Conservation (phyloP, 2,113 vertebrate species). For the Lates calcarifer region DNA sequence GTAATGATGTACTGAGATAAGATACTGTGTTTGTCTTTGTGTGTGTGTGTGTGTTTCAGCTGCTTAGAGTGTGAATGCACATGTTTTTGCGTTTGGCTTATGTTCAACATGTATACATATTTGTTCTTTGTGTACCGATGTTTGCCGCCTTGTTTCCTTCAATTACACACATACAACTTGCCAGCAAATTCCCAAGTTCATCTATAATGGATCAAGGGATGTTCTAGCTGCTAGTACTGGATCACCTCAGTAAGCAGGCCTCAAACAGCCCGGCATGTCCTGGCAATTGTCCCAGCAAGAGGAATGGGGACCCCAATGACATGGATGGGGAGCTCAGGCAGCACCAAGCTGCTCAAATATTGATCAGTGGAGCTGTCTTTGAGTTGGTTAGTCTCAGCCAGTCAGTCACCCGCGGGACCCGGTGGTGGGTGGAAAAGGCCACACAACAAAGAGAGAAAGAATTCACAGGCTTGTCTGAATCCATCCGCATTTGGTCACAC, state of each 20-base stretch:
- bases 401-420: slow-evolving; percentile 50
- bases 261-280: slow-evolving; percentile 61
- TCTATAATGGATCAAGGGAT: slow-evolving; percentile 82
- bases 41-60: slow-evolving; percentile 3
- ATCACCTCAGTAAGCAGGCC: slow-evolving; percentile 66
- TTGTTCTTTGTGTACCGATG: slow-evolving; percentile 41
- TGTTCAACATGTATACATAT: slow-evolving; percentile 43
- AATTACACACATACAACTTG: slow-evolving; percentile 42
- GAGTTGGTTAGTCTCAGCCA: slow-evolving; percentile 66
- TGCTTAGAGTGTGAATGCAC: slow-evolving; percentile 13
- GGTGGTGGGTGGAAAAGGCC: slow-evolving; percentile 55
- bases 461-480: slow-evolving; percentile 48
- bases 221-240: slow-evolving; percentile 52
- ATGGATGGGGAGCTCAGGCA: slow-evolving; percentile 37
- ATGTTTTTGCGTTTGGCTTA: slow-evolving; percentile 32
- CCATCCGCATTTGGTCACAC: slow-evolving; percentile 39
- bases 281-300: slow-evolving; percentile 67
- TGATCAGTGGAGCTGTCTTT: slow-evolving; percentile 75
- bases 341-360: slow-evolving; percentile 80
- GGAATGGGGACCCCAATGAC: slow-evolving; percentile 56
- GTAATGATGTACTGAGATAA: slow-evolving; percentile 6
- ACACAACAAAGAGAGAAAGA: slow-evolving; percentile 54
- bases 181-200: slow-evolving; percentile 69
- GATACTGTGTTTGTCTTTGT: slow-evolving; percentile 1
- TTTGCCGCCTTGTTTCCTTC: slow-evolving; percentile 45